phyloP scores from a whole-genome alignment of 1,140 invertebrate genomes.

The Aphidius gifuensis region DNA sequence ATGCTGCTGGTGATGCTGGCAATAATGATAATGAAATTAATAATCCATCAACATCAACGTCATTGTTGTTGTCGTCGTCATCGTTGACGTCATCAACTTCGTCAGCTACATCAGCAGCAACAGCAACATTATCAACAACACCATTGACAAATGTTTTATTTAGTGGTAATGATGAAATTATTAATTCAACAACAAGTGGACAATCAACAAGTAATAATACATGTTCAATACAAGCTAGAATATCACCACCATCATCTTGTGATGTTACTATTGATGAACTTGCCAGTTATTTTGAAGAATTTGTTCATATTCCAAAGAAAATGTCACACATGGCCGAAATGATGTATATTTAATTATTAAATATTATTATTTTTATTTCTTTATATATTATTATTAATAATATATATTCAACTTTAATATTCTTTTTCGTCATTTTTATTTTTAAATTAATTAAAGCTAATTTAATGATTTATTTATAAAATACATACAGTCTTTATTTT shows the following conservation, averaged over 20 bases:
- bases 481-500: conserved; percentile 23
- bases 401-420: conserved; percentile 6
- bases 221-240: conserved; percentile 57
- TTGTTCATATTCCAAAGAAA: conserved; percentile 92
- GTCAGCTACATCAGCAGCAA: not conserved
- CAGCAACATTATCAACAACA: not conserved
- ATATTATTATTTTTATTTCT: conserved; percentile 13
- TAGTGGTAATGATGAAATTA: conserved; percentile 9
- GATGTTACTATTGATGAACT: conserved; percentile 87
- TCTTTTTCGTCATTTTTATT: conserved; percentile 2
- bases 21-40: conserved; percentile 30
- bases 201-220: conserved; percentile 46
- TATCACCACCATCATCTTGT: conserved; percentile 59
- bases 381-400: conserved; percentile 3
- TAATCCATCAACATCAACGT: not conserved
- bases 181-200: conserved; percentile 21
- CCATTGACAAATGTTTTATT: not conserved
- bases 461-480: conserved; percentile 23
- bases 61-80: too few relatives aligned
- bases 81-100: too few relatives aligned
- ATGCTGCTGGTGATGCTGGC: conserved; percentile 29
- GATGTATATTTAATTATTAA: conserved; percentile 82
- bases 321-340: conserved; percentile 96
- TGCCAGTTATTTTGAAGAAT: conserved; percentile 88
- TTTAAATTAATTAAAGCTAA: conserved; percentile 13